Conservation (phyloP, 2,888 invertebrate genomes). For the Cataglyphis rosenhaueri region DNA sequence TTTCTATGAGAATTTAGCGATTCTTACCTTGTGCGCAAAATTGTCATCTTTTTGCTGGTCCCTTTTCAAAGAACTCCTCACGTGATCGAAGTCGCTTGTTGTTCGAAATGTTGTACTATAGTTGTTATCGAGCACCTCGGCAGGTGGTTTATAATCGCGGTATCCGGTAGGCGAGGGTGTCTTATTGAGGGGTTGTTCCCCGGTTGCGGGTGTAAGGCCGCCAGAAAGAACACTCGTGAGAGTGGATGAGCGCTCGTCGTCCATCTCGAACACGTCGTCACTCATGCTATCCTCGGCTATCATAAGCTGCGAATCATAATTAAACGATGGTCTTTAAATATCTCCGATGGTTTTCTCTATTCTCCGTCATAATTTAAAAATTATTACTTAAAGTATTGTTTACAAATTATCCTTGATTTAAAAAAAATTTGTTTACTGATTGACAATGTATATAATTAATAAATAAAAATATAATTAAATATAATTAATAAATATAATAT, state of each 20-base stretch:
- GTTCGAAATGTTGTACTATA: constrained; percentile 73
- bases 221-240: constrained; percentile 53
- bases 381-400: constrained; percentile 1
- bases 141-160: constrained; percentile 92
- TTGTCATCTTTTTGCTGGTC: constrained; percentile 75
- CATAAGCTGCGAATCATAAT: constrained; percentile 85
- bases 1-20: not conserved
- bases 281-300: constrained; percentile 92
- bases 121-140: constrained; percentile 87
- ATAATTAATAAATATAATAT: too few species aligned
- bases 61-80: constrained; percentile 65
- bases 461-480: too few species aligned
- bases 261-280: constrained; percentile 93
- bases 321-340: not conserved
- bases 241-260: constrained; percentile 82
- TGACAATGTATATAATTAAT: too few species aligned
- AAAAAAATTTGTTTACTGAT: too few species aligned
- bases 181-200: constrained; percentile 66
- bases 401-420: not conserved
- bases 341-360: not conserved
- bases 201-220: constrained; percentile 60
- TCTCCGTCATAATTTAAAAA: not conserved
- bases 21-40: constrained; percentile 80
- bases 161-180: constrained; percentile 93
- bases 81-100: constrained; percentile 64